Percentiles rank a stretch among this genome's conserved stretches.
phyloP scores from a whole-genome alignment of 2,113 vertebrate genomes.

The Circaetus gallicus region DNA sequence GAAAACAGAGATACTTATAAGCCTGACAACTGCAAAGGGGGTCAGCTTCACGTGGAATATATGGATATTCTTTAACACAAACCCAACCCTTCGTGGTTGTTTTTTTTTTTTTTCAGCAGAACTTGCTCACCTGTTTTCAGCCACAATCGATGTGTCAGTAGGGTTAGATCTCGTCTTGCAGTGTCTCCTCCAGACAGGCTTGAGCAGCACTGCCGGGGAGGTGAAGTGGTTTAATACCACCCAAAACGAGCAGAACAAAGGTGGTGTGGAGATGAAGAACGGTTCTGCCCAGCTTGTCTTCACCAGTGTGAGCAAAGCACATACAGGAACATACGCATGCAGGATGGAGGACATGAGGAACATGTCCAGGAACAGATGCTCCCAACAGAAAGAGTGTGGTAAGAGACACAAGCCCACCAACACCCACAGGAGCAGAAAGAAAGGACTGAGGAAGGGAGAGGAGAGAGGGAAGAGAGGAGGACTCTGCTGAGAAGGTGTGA shows the following conservation, averaged over 20 bases:
- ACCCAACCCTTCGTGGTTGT: accelerated
- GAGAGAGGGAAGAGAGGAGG: not conserved
- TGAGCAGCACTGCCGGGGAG: accelerated
- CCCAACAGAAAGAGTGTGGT: not conserved
- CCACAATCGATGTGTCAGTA: accelerated
- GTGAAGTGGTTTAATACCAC: not conserved
- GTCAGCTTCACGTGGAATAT: not conserved
- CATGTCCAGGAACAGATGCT: accelerated
- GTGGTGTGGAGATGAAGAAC: not conserved
- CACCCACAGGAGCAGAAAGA: not conserved
- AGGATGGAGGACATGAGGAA: not conserved
- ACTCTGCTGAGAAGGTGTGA: not conserved
- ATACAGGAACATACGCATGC: accelerated
- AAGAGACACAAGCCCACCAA: not conserved
- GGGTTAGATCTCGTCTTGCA: not conserved
- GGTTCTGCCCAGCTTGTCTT: not conserved
- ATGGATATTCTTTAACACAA: not conserved
- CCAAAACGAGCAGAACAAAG: not conserved
- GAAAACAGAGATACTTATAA: not conserved
- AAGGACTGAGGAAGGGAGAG: not conserved
- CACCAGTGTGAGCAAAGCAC: not conserved
- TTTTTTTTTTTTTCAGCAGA: not conserved
- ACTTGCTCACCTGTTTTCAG: not conserved
- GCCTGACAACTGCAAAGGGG: accelerated
- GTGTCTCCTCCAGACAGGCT: not conserved